Base-by-base conservation (phyloP, 2,888 invertebrate genomes). In the Monoplex corrugatus region DNA sequence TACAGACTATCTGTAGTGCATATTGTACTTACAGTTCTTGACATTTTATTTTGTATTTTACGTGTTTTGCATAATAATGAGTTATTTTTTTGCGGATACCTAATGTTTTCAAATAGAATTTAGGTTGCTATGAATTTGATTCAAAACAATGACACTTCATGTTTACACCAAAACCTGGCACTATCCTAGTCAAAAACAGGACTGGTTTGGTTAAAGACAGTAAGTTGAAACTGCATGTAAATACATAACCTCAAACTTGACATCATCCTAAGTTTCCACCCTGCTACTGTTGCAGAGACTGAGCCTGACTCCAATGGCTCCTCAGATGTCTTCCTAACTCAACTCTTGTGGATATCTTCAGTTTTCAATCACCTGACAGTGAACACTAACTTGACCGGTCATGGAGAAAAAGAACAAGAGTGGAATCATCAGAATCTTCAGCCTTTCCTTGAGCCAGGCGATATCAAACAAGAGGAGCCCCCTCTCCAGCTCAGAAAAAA, bases 351-450 rank as follows among this genome's bases (percentile, higher is more conserved):
- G 43, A 40, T 28, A 40, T 43, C 40, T 40, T 43, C 78, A 80
- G 16, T 40, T 57, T 28, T 80, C 28, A 43, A 80, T 32, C 23
- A 32, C 23, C 23, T 68, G 32, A n/a, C n/a, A n/a, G n/a, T 13
- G 40, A 23, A 10, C 8, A 32, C 78, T 80, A 10, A 43, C 43
- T 23, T 28, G 32, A 32, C 16, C 35, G 32, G 23, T 19, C 50
- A 84, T 84, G 84, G 84, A 84, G 57, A 10, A 19, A 50, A 84
- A 84, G 45, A 38, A 5, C 45, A 35, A 10, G 84, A 84, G 57
- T 57, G 57, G 57, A 19, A 68, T 86, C 23, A 32, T 63, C 86
- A 86, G 86, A 43, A 86, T 86, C 68, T 86, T 86, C 43, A 86
- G 86, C 68, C 63, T 63, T 23, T 86, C 86, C 10, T 35, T 86